These are phyloP conservation scores for Drosophila guanche DNA, from an alignment of 1,140 invertebrate genomes.

Conservation along the genomic window DNA sequence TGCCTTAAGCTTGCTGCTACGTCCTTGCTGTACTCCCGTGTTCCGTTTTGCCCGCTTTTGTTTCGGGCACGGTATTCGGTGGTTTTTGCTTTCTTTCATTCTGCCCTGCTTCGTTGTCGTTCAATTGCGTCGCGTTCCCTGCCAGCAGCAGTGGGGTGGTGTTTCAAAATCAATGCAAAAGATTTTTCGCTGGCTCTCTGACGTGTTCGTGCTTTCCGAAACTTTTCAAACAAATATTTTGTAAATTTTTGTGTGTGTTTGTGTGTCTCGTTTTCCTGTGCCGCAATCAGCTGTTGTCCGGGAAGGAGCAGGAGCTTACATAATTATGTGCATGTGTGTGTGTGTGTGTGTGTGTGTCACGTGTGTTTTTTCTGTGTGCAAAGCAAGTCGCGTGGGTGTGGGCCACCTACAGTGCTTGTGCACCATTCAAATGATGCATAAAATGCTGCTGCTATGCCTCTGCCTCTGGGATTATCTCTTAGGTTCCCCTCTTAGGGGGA, in stretches of 20 bases:
- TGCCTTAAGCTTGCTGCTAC: slow-evolving; percentile 6
- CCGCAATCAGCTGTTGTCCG: slow-evolving; percentile 29
- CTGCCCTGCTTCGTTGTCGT: neutral
- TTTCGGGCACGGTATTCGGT: neutral
- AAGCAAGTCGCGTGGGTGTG: slow-evolving; percentile 11
- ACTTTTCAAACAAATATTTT: too few species aligned
- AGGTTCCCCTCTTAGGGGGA: too few species aligned
- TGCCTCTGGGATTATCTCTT: too few species aligned
- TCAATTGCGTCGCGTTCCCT: too few species aligned
- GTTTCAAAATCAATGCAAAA: too few species aligned
- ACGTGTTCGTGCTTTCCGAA: too few species aligned
- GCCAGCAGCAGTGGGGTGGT: too few species aligned
- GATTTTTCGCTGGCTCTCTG: too few species aligned
- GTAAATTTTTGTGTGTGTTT: too few species aligned
- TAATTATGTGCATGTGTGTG: slow-evolving; percentile 42
- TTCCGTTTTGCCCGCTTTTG: neutral
- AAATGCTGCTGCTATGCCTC: too few species aligned
- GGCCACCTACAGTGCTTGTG: neutral
- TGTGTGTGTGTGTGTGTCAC: slow-evolving; percentile 32
- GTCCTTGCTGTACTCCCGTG: slow-evolving; percentile 31
- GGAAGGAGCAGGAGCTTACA: slow-evolving; percentile 44
- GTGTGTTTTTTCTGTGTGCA: slow-evolving; percentile 18
- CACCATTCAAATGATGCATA: too few species aligned
- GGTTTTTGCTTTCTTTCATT: neutral
- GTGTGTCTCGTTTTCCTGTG: neutral